These are phyloP conservation scores for Ophion slaviceki DNA, from an alignment of 2,888 invertebrate genomes.

Conservation along the genomic window DNA sequence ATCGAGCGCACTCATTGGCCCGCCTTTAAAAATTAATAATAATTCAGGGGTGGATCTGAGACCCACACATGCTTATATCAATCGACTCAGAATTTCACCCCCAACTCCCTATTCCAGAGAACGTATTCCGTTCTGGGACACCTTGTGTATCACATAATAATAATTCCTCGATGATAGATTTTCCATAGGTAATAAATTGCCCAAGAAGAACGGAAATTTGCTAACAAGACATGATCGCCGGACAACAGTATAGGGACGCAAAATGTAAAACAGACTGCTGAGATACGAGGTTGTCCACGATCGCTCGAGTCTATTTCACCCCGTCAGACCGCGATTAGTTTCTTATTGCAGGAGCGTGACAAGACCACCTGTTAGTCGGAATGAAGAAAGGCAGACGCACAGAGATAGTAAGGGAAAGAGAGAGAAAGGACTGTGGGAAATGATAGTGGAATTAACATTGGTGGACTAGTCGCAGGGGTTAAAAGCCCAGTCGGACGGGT, in stretches of 20 bases:
- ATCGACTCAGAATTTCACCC: no score
- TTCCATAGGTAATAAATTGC: no score
- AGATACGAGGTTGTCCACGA: constrained; percentile 9
- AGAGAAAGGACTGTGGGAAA: constrained; percentile 41
- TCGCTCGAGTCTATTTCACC: constrained; percentile 34
- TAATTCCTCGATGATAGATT: background rate
- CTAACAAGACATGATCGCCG: background rate
- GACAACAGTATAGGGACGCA: background rate
- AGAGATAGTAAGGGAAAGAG: background rate
- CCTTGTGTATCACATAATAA: background rate
- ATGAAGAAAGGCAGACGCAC: constrained; percentile 20
- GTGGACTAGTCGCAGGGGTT: constrained; percentile 45
- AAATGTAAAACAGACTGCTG: constrained; percentile 1
- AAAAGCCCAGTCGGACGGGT: constrained; percentile 33
- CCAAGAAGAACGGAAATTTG: background rate
- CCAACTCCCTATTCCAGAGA: no score
- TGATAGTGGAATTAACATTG: constrained; percentile 76
- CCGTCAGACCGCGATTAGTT: constrained; percentile 56
- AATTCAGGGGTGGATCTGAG: no score
- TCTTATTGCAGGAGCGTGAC: constrained; percentile 62
- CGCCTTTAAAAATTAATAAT: no score
- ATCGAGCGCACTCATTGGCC: no score
- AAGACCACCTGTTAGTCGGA: constrained; percentile 77
- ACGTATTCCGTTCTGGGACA: no score
- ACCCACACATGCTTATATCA: no score